phyloP scores from a whole-genome alignment of 2,797 vertebrate genomes.

The Pseudochaenichthys georgianus region DNA sequence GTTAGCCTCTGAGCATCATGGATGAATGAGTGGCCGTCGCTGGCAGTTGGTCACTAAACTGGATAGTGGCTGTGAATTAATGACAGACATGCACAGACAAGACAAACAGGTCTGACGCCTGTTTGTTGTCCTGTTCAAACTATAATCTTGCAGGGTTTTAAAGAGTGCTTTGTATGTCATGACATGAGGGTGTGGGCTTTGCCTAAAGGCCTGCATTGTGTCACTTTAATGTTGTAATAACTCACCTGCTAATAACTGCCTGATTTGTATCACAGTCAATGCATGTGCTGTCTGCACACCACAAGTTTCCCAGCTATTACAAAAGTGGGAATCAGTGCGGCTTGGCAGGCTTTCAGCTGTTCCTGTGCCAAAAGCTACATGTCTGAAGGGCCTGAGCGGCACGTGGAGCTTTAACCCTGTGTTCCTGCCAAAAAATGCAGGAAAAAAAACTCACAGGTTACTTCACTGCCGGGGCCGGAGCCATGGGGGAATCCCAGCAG shows the following conservation, averaged over 20 bases:
- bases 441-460: slow-evolving; percentile 61
- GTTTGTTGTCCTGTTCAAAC: slow-evolving; percentile 16
- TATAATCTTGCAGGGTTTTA: slow-evolving; percentile 36
- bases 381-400: slow-evolving; percentile 68
- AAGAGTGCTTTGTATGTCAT: slow-evolving; percentile 37
- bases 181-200: slow-evolving; percentile 43
- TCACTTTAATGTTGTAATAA: slow-evolving; percentile 34
- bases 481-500: slow-evolving; percentile 79
- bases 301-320: slow-evolving; percentile 52
- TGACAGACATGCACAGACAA: slow-evolving; percentile 56
- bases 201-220: slow-evolving; percentile 23
- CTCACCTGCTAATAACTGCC: slow-evolving; percentile 32
- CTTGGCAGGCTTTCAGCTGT: slow-evolving; percentile 82
- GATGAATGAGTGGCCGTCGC: slow-evolving; percentile 37
- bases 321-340: slow-evolving; percentile 55
- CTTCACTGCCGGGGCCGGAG: slow-evolving; percentile 74
- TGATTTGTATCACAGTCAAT: slow-evolving; percentile 23
- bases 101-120: slow-evolving; percentile 57
- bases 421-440: slow-evolving; percentile 78
- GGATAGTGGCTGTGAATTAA: slow-evolving; percentile 60
- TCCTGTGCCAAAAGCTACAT: slow-evolving; percentile 81
- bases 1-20: slow-evolving; percentile 42
- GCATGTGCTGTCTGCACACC: slow-evolving; percentile 29
- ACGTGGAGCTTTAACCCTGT: slow-evolving; percentile 63
- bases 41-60: slow-evolving; percentile 63